These are phyloP conservation scores for Drosophila navojoa DNA, from an alignment of 1,140 invertebrate genomes.

Conservation along the genomic window DNA sequence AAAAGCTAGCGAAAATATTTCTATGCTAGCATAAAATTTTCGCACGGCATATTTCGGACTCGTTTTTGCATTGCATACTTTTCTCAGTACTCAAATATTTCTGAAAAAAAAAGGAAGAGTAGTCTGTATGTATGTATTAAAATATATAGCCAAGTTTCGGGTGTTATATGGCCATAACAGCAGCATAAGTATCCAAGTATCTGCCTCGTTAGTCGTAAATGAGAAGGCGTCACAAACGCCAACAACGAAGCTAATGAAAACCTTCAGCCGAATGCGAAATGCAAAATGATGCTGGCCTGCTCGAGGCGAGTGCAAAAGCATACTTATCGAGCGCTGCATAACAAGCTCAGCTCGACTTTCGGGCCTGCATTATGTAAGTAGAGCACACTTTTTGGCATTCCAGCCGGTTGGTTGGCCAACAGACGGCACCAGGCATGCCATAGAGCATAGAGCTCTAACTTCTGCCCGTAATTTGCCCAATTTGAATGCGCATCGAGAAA, in stretches of 20 bases:
- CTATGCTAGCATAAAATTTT: constrained; percentile 49
- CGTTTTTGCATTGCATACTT: constrained; percentile 30
- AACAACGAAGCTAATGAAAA: constrained; percentile 70
- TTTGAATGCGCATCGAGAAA: constrained; percentile 61
- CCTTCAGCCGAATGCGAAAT: constrained; percentile 40
- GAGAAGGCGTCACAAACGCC: constrained; percentile 28
- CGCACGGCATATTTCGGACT: constrained; percentile 46
- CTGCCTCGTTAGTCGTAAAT: constrained; percentile 47
- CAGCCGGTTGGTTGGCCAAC: constrained; percentile 4
- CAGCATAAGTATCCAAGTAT: constrained; percentile 34
- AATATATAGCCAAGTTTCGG: constrained; percentile 44
- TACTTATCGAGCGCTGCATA: constrained; percentile 38
- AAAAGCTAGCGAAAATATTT: constrained; percentile 38
- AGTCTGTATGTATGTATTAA: not conserved
- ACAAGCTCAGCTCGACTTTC: constrained; percentile 41
- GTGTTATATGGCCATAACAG: constrained; percentile 43
- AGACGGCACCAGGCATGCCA: constrained; percentile 1
- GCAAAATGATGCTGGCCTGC: constrained; percentile 49
- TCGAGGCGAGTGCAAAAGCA: not conserved
- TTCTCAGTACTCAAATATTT: constrained; percentile 9
- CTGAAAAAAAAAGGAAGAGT: not conserved
- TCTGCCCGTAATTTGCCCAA: constrained; percentile 57
- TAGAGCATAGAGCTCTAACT: not conserved
- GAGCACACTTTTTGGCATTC: constrained; percentile 54
- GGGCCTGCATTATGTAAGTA: constrained; percentile 50